Conservation (phyloP, 2,113 vertebrate genomes). For the Dermatemys mawii region DNA sequence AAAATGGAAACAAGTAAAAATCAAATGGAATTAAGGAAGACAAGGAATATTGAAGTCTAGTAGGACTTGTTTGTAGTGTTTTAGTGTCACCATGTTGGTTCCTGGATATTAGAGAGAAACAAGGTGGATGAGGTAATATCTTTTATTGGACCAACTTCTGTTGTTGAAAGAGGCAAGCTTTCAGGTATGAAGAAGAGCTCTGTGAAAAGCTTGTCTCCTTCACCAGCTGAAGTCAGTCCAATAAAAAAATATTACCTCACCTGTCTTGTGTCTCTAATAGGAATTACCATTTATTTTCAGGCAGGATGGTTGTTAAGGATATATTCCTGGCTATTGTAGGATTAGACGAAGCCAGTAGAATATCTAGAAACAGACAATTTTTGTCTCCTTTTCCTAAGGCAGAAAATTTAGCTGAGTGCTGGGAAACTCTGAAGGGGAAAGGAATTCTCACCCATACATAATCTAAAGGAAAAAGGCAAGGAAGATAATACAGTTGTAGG, state of each 20-base stretch:
- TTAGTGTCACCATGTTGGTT: not conserved
- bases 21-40: not conserved
- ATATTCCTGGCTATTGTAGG: not conserved
- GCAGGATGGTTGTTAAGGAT: not conserved
- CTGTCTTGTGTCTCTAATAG: not conserved
- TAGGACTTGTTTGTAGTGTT: not conserved
- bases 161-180: not conserved
- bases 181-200: not conserved
- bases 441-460: not conserved
- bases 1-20: not conserved
- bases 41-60: not conserved
- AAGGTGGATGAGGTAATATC: not conserved
- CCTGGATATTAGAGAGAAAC: not conserved
- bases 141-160: not conserved
- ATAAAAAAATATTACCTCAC: not conserved
- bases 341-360: not conserved
- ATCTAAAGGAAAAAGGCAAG: not conserved
- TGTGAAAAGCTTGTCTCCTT: not conserved
- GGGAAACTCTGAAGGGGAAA: not conserved
- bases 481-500: accelerated
- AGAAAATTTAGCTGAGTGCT: not conserved
- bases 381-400: not conserved
- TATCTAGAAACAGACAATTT: accelerated
- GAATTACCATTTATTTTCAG: not conserved
- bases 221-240: not conserved